Conservation (phyloP, 1,140 invertebrate species). For the Maconellicoccus hirsutus region DNA sequence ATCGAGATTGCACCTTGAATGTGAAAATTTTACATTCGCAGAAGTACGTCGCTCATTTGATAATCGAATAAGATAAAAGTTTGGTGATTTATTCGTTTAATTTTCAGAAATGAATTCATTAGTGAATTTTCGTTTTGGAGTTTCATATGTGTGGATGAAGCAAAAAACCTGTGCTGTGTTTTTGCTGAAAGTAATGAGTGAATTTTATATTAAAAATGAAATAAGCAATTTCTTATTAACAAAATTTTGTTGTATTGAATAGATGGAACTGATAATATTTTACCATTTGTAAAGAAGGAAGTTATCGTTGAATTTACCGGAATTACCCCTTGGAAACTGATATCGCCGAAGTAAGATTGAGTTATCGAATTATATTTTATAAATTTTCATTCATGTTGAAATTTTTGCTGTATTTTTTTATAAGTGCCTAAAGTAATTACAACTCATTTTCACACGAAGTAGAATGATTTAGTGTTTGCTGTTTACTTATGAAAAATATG, state of each 20-base stretch:
- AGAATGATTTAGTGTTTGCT: no score
- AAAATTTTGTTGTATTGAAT: no score
- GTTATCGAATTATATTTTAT: not conserved
- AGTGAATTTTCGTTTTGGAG: not conserved
- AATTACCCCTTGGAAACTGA: not conserved
- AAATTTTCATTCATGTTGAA: not conserved
- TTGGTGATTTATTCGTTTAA: not conserved
- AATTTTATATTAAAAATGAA: no score
- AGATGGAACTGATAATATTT: not conserved
- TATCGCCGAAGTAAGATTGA: not conserved
- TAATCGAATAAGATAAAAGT: no score
- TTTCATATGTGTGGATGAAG: not conserved
- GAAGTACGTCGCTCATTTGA: not conserved
- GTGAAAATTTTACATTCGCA: not conserved
- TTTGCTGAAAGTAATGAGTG: not conserved
- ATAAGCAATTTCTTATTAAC: no score
- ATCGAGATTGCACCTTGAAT: not conserved
- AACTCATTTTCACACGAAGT: no score
- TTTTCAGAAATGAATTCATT: no score
- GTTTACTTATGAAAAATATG: not conserved
- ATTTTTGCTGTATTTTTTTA: no score
- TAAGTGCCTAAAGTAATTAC: no score
- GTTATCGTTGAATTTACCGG: not conserved
- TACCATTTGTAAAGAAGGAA: not conserved
- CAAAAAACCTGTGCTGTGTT: not conserved